Evolutionary conservation across 2,888 invertebrate species (phyloP).

Genomic region (Agriopis marginaria): DNA sequence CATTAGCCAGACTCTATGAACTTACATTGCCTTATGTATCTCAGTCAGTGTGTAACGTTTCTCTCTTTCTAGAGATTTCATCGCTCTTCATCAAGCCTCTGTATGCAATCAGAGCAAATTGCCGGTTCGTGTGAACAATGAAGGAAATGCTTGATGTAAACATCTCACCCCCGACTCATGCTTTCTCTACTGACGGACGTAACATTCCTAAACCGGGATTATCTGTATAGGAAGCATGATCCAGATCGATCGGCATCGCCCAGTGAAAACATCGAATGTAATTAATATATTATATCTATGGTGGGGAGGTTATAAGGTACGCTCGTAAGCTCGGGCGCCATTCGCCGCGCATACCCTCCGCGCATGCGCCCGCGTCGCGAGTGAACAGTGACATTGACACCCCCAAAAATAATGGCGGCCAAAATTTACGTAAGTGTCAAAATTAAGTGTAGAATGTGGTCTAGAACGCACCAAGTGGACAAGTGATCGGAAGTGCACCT

Average conservation of each 20-base stretch:
- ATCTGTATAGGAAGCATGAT: constrained; percentile 74
- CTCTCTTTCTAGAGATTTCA: constrained; percentile 4
- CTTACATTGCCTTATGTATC: neutral
- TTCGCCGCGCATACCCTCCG: constrained; percentile 79
- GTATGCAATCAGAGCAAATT: constrained; percentile 28
- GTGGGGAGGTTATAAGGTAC: constrained; percentile 81
- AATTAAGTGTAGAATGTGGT: constrained; percentile 75
- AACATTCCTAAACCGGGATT: constrained; percentile 45
- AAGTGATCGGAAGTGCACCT: constrained; percentile 51
- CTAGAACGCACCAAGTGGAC: constrained; percentile 68
- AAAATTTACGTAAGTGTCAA: constrained; percentile 85
- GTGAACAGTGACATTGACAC: constrained; percentile 77
- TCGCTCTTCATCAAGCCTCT: neutral
- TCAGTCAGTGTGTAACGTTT: neutral
- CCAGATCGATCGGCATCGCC: constrained; percentile 68
- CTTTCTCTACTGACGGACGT: constrained; percentile 39
- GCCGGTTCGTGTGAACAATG: constrained; percentile 36
- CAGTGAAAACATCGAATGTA: constrained; percentile 79
- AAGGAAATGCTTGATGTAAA: constrained; percentile 21
- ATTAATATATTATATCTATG: constrained; percentile 81
- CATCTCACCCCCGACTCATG: constrained; percentile 20
- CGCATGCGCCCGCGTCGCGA: constrained; percentile 79
- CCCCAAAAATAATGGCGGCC: constrained; percentile 79
- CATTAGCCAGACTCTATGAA: too few species aligned
- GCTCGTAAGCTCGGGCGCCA: constrained; percentile 65